These are phyloP conservation scores for Papilio protenor DNA, from an alignment of 2,888 invertebrate genomes.

Conservation along the genomic window DNA sequence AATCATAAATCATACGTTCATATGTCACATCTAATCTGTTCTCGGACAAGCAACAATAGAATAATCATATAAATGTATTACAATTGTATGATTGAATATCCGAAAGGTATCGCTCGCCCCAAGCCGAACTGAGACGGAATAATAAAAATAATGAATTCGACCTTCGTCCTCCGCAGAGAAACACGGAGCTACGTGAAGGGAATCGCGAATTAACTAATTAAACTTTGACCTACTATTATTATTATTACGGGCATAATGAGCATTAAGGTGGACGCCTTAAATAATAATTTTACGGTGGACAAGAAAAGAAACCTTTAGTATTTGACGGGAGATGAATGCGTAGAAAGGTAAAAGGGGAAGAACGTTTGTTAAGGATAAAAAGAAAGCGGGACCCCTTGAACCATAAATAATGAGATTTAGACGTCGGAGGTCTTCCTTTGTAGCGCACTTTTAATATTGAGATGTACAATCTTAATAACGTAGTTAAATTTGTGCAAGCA, in stretches of 20 bases:
- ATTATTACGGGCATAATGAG: conserved; percentile 27
- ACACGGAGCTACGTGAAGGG: conserved; percentile 61
- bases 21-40: not conserved
- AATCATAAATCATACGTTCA: not conserved
- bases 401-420: conserved; percentile 72
- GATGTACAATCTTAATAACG: conserved; percentile 29
- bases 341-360: conserved; percentile 44
- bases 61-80: conserved; percentile 44
- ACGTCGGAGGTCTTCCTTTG: conserved; percentile 62
- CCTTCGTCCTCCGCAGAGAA: conserved; percentile 64
- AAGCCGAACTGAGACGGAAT: conserved; percentile 55
- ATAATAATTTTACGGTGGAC: conserved; percentile 41
- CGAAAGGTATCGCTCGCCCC: conserved; percentile 45
- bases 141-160: conserved; percentile 68
- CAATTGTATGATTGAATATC: conserved; percentile 38
- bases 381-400: conserved; percentile 63
- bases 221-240: conserved; percentile 62
- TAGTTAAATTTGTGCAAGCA: conserved; percentile 17
- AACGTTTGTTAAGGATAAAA: conserved; percentile 46
- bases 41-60: conserved; percentile 19
- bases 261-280: conserved; percentile 25
- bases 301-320: conserved; percentile 28
- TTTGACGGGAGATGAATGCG: conserved; percentile 39
- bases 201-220: conserved; percentile 72
- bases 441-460: conserved; percentile 38